These are phyloP conservation scores for Tenthredo notha DNA, from an alignment of 2,888 invertebrate genomes.

Conservation along the genomic window DNA sequence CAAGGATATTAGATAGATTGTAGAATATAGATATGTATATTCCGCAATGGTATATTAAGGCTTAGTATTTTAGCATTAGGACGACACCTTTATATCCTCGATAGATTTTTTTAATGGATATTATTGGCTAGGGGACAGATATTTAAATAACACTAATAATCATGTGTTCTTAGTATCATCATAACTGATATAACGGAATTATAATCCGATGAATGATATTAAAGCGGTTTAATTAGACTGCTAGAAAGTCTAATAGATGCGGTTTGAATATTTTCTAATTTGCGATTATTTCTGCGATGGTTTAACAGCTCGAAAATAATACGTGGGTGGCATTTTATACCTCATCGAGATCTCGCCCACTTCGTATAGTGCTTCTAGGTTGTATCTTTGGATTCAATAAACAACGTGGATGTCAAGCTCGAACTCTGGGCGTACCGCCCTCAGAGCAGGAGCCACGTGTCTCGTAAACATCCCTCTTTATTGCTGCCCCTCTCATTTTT, in stretches of 20 bases:
- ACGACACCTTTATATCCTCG: background rate
- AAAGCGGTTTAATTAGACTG: background rate
- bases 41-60: background rate
- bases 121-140: background rate
- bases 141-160: no score
- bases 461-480: constrained; percentile 77
- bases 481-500: constrained; percentile 75
- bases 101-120: background rate
- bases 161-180: no score
- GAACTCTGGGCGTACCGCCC: constrained; percentile 48
- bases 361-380: background rate
- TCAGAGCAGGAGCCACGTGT: constrained; percentile 69
- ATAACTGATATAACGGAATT: background rate
- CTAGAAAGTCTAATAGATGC: background rate
- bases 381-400: constrained; percentile 72
- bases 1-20: background rate
- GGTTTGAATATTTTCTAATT: no score
- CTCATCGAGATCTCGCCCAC: constrained; percentile 11
- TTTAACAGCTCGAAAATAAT: background rate
- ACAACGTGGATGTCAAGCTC: constrained; percentile 72
- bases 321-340: constrained; percentile 30
- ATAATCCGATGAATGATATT: background rate
- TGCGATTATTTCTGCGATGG: constrained; percentile 22
- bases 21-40: background rate
- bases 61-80: background rate